These are phyloP conservation scores for Halictus ligatus DNA, from an alignment of 2,888 invertebrate genomes.

Conservation along the genomic window DNA sequence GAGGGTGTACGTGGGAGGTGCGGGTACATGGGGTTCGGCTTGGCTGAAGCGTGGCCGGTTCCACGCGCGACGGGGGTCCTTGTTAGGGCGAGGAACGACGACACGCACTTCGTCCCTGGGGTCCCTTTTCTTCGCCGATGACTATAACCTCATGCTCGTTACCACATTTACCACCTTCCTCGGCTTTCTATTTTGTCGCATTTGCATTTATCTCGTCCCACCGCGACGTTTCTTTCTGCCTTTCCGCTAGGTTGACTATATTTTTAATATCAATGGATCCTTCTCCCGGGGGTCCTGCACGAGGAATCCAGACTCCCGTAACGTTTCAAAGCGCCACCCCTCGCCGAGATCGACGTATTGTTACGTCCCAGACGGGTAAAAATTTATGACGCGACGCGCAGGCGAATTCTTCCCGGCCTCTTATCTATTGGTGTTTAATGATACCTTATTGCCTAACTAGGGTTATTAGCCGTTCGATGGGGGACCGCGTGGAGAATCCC, in stretches of 20 bases:
- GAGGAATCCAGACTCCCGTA: conserved; percentile 23
- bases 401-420: conserved; percentile 20
- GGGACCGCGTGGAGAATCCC: not conserved
- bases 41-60: conserved; percentile 73
- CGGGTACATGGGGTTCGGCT: conserved; percentile 71
- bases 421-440: conserved; percentile 24
- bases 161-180: conserved; percentile 69
- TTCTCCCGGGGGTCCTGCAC: conserved; percentile 4
- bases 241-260: conserved; percentile 49
- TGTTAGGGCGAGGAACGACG: conserved; percentile 73
- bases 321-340: conserved; percentile 26
- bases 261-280: conserved; percentile 53
- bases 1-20: conserved; percentile 57
- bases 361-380: conserved; percentile 32
- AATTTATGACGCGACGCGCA: conserved; percentile 33
- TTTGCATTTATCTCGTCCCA: conserved; percentile 74
- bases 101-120: conserved; percentile 72
- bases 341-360: conserved; percentile 14
- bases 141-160: conserved; percentile 69
- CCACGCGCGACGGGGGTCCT: conserved; percentile 73
- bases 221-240: conserved; percentile 29
- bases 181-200: conserved; percentile 59
- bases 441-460: conserved; percentile 1
- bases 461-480: conserved; percentile 1
- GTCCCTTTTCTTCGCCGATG: conserved; percentile 62